Percentiles rank a stretch among this genome's conserved stretches.
Conservation (phyloP, 2,113 vertebrate species). For the Aegypius monachus region DNA sequence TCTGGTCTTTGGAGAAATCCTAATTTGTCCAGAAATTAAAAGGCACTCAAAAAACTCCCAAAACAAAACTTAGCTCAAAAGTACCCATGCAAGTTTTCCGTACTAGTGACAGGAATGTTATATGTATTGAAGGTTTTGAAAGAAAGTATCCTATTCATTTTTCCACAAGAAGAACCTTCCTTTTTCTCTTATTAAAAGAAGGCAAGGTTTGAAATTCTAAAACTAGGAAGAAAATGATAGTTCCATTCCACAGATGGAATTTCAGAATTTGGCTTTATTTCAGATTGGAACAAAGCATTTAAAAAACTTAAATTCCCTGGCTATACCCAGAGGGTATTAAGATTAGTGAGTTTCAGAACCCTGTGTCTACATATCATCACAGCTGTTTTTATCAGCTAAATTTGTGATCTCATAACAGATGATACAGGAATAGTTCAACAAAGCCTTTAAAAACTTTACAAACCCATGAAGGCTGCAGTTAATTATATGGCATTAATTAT, state of each 20-base stretch:
- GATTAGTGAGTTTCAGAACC: neutral
- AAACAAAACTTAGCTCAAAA: neutral
- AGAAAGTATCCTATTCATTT: neutral
- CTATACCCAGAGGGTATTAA: neutral
- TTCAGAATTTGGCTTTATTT: neutral
- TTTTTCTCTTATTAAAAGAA: neutral
- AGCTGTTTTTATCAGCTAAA: neutral
- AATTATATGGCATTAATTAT: neutral
- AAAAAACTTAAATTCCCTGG: neutral
- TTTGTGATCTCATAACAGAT: neutral
- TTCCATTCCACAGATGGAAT: neutral
- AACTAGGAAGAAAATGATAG: neutral
- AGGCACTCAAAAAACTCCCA: neutral
- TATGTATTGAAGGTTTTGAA: neutral
- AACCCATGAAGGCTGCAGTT: neutral
- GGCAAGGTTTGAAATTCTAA: neutral
- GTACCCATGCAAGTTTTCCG: neutral
- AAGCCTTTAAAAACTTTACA: neutral
- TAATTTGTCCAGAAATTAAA: neutral
- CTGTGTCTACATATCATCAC: neutral
- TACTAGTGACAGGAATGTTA: neutral
- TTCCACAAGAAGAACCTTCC: neutral
- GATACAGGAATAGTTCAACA: neutral
- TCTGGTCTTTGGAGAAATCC: neutral
- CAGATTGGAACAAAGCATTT: neutral